Base-by-base conservation (phyloP, 2,797 vertebrate species). In the Crenuchus spilurus region DNA sequence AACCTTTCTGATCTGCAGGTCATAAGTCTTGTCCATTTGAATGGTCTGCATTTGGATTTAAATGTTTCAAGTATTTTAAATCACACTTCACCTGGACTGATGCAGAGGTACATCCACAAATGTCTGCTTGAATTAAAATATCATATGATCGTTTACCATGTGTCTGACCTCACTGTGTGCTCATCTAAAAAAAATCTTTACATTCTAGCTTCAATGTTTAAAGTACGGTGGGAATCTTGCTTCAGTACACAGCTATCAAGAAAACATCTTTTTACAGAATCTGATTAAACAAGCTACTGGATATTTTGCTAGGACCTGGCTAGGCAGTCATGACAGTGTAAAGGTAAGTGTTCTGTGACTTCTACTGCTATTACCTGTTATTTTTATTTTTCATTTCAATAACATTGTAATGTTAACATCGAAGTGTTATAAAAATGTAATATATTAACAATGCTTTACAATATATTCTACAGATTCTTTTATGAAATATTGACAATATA, bases 101-200 rank as follows among this genome's bases (percentile, higher is more conserved):
- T 18, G 51, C 66, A 39, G 65, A 69, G 66, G 51, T 48, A 31
- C 26, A 55, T n/a, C n/a, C n/a, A n/a, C n/a, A n/a, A n/a, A n/a
- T n/a, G n/a, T n/a, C n/a, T n/a, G n/a, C n/a, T n/a, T n/a, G n/a
- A n/a, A n/a, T n/a, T n/a, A n/a, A n/a, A n/a, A n/a, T n/a, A n/a
- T n/a, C n/a, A n/a, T n/a, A n/a, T n/a, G n/a, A n/a, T n/a, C n/a
- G n/a, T n/a, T n/a, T n/a, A n/a, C n/a, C n/a, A n/a, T n/a, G n/a
- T n/a, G n/a, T n/a, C n/a, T n/a, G n/a, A n/a, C n/a, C n/a, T n/a
- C n/a, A n/a, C n/a, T n/a, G n/a, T n/a, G n/a, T n/a, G n/a, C n/a
- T n/a, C n/a, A n/a, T n/a, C n/a, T n/a, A n/a, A n/a, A n/a, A n/a
- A n/a, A n/a, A n/a, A n/a, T n/a, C n/a, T n/a, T n/a, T n/a, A n/a